Evolutionary conservation across 2,888 invertebrate species (phyloP).

Genomic region (Standfussiana lucernea): DNA sequence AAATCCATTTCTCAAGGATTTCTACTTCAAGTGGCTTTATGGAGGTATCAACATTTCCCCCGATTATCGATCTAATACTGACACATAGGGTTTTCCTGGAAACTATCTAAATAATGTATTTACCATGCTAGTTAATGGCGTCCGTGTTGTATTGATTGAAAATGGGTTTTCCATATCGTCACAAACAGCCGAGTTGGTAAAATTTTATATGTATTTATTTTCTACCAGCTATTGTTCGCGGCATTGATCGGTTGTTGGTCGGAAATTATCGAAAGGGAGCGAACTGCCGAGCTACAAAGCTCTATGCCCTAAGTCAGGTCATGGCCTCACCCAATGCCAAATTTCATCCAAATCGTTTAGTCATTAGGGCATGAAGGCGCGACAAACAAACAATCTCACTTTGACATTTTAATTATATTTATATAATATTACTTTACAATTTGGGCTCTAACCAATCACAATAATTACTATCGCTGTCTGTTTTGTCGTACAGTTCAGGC

Average conservation of each 20-base stretch:
- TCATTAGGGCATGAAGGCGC: too few relatives aligned
- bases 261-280: neutral
- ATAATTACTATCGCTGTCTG: too few relatives aligned
- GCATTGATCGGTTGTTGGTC: neutral
- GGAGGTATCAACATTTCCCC: neutral
- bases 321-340: too few relatives aligned
- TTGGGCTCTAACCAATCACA: too few relatives aligned
- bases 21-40: neutral
- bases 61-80: neutral
- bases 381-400: too few relatives aligned
- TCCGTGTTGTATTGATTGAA: constrained; percentile 21
- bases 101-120: neutral
- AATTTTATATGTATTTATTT: neutral
- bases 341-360: too few relatives aligned
- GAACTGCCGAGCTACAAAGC: neutral
- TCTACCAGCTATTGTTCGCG: neutral
- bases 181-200: constrained; percentile 1
- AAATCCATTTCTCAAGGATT: neutral
- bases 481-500: too few relatives aligned
- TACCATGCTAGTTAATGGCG: neutral
- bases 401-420: too few relatives aligned
- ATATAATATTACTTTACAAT: too few relatives aligned
- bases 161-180: constrained; percentile 19
- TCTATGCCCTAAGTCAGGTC: neutral
- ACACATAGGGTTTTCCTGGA: constrained; percentile 26